These are phyloP conservation scores for Protonibea diacanthus DNA, from an alignment of 2,797 vertebrate species.

Conservation along the genomic window DNA sequence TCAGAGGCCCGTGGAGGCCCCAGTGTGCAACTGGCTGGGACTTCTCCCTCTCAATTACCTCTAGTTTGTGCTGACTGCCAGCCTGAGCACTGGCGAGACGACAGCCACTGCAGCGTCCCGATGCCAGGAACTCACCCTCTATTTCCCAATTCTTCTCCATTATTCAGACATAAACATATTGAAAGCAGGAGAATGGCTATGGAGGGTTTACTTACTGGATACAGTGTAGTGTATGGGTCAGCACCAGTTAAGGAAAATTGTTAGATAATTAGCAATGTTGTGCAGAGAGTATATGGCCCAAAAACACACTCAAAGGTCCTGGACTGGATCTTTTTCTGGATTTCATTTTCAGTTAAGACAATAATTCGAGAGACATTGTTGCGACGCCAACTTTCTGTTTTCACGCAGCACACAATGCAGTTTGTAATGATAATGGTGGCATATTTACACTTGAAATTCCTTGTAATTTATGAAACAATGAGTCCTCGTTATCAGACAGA, in stretches of 20 bases:
- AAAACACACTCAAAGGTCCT: not conserved
- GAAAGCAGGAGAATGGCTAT: constrained; percentile 21
- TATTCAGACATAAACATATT: constrained; percentile 65
- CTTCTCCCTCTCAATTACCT: constrained; percentile 83
- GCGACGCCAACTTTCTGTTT: no score
- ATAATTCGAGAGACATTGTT: not conserved
- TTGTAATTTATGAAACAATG: not conserved
- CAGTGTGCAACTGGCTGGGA: constrained; percentile 80
- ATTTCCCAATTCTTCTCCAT: constrained; percentile 65
- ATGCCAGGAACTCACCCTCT: constrained; percentile 65
- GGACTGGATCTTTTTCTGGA: not conserved
- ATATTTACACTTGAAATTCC: not conserved
- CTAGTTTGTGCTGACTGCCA: constrained; percentile 83
- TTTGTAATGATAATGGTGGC: not conserved
- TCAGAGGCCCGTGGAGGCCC: constrained; percentile 80
- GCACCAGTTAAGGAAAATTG: constrained; percentile 23
- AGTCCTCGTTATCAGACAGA: not conserved
- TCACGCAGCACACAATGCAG: not conserved
- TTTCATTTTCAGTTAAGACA: constrained; percentile 2
- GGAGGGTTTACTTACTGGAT: constrained; percentile 34
- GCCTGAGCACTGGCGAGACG: constrained; percentile 67
- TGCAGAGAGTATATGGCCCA: not conserved
- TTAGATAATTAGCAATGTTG: constrained; percentile 36
- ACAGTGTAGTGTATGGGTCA: constrained; percentile 35
- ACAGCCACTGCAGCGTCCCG: constrained; percentile 71